These are phyloP conservation scores for Theretra japonica DNA, from an alignment of 2,888 invertebrate species.

Conservation along the genomic window DNA sequence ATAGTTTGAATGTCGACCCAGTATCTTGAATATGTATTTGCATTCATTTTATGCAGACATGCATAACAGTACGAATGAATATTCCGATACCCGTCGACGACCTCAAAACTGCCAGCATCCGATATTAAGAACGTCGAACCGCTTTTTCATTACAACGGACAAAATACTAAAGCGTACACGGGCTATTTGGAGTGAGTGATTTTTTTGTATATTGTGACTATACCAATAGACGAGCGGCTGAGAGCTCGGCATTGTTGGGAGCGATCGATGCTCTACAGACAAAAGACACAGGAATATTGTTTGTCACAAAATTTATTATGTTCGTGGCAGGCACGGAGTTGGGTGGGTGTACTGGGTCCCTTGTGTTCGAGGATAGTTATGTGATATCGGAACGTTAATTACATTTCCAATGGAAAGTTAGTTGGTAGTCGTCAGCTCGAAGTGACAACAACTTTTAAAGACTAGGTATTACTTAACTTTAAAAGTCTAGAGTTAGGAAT, in stretches of 20 bases:
- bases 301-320: conserved; percentile 82
- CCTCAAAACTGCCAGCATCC: background rate
- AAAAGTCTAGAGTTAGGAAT: background rate
- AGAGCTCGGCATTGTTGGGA: conserved; percentile 56
- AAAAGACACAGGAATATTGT: conserved; percentile 80
- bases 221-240: background rate
- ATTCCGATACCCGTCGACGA: background rate
- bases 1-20: background rate
- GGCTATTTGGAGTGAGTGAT: conserved; percentile 13
- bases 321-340: conserved; percentile 59
- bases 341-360: conserved; percentile 39
- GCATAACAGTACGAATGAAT: background rate
- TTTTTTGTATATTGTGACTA: conserved; percentile 21
- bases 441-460: background rate
- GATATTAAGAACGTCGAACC: background rate
- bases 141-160: conserved; percentile 21
- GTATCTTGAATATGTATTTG: conserved; percentile 3
- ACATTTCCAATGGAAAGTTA: background rate
- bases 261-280: conserved; percentile 72
- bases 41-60: conserved; percentile 10
- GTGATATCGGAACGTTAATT: background rate
- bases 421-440: background rate
- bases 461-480: background rate
- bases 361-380: background rate
- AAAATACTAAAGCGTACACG: conserved; percentile 12